Evolutionary conservation across 2,113 vertebrate genomes (phyloP), one percentile per base, ranked within the genome.

Genomic region (Xiphophorus maculatus): DNA sequence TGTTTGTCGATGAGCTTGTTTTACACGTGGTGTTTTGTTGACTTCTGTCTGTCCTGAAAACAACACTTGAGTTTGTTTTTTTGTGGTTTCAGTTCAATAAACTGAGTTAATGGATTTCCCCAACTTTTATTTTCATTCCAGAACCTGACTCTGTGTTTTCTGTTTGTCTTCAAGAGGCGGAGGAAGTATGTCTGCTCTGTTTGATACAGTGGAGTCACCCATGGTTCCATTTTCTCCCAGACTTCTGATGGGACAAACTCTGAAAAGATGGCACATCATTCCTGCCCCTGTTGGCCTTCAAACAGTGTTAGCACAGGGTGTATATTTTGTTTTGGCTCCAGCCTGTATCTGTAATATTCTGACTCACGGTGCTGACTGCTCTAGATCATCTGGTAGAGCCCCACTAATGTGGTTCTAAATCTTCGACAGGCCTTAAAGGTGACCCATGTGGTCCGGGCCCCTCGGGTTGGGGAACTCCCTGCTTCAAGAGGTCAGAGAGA

Each of bases 381-480:
- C 48, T 12, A 32, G 22, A 33, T 17, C 54, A 28, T 61, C 54
- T 15, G 14, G 25, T 27, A 30, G 33, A 73, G 27, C 37, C 28
- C 11, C 37, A 25, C 35, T 30, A 44, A 63, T 25, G 51, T 44
- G 60, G 71, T 3, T 48, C 61, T 63, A 73, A 73, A 63, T 63
- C 71, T 48, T 19, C 11, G 4, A 42, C 27, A 17, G 28, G 70
- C 27, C 70, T 42, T 2, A 37, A 61, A 71, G 58, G 69, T 71
- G 58, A 71, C 14, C 58, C 44, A 69, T 14, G 51, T 60, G 29
- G 22, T 35, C 67, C 13, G 14, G 30, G 51, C 58, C 58, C 58
- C 33, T 71, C 15, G 2, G 58, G n/a, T 19, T 9, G 15, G 35
- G 40, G 3, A 40, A 71, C 58, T 61, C 69, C 58, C 51, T 27